These are phyloP conservation scores for Corythornis cristatus DNA, from an alignment of 2,113 vertebrate species.

Conservation along the genomic window DNA sequence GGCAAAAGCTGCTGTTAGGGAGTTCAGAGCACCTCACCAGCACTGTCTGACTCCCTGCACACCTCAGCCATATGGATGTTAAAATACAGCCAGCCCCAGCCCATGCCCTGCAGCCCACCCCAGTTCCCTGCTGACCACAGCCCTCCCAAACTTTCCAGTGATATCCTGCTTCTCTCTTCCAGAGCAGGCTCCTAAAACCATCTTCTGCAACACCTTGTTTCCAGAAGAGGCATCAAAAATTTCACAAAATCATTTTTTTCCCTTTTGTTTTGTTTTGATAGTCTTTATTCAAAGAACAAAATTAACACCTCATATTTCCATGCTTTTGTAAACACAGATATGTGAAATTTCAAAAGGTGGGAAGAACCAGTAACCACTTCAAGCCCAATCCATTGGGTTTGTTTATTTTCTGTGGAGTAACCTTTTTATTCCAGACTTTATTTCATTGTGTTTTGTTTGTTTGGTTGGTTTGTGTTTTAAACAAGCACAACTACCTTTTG, in stretches of 20 bases:
- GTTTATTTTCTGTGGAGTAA: background rate
- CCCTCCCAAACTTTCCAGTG: background rate
- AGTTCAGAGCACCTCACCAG: background rate
- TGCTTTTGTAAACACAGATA: background rate
- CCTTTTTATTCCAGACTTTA: background rate
- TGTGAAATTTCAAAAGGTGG: background rate
- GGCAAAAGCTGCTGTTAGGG: background rate
- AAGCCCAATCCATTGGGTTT: background rate
- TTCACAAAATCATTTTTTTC: background rate
- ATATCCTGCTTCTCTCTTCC: background rate
- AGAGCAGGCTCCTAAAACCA: background rate
- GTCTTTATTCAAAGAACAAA: background rate
- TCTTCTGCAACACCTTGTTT: background rate
- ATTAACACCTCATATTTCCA: background rate
- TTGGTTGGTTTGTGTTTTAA: background rate
- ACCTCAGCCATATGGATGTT: accelerated
- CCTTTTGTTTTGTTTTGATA: background rate
- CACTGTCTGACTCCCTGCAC: background rate
- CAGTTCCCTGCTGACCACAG: accelerated
- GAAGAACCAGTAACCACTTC: background rate
- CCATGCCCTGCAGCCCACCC: background rate
- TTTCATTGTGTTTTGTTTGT: background rate
- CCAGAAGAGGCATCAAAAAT: background rate
- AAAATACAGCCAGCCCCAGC: accelerated
- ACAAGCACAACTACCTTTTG: background rate